A percentile compares a stretch with the other conserved stretches of the same genome.
Evolutionary conservation across 2,888 invertebrate genomes (phyloP).

Genomic region (Creontiades dilutus): DNA sequence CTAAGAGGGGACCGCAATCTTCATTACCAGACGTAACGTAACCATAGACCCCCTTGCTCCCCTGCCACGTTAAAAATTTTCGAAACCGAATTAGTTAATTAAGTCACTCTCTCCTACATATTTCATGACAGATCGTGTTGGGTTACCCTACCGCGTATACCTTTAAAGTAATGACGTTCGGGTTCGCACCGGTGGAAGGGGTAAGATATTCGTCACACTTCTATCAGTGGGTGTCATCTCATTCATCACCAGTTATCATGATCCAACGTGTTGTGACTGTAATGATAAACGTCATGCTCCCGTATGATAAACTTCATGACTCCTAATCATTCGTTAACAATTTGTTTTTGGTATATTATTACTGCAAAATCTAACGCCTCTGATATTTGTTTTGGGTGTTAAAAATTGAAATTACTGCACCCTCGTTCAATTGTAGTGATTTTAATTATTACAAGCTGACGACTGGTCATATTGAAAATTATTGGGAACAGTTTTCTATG

Average conservation of each 20-base stretch:
- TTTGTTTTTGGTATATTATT: too few species aligned
- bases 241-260: slow-evolving; percentile 16
- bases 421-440: too few species aligned
- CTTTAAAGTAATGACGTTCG: slow-evolving; percentile 13
- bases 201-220: neutral
- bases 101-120: slow-evolving; percentile 49
- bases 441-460: too few species aligned
- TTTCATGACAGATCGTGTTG: slow-evolving; percentile 32
- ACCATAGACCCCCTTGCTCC: slow-evolving; percentile 29
- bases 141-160: neutral
- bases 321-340: too few species aligned
- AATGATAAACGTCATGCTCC: neutral
- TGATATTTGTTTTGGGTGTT: too few species aligned
- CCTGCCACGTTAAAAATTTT: slow-evolving; percentile 48
- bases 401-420: too few species aligned
- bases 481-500: too few species aligned
- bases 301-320: too few species aligned
- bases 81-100: slow-evolving; percentile 68
- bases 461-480: too few species aligned
- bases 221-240: slow-evolving; percentile 32
- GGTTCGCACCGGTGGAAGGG: neutral
- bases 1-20: slow-evolving; percentile 41
- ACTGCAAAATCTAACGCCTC: too few species aligned
- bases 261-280: neutral
- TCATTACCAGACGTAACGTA: slow-evolving; percentile 53